These are phyloP conservation scores for Spinus olivaceus DNA, from an alignment of 2,797 vertebrate genomes.

Conservation along the genomic window DNA sequence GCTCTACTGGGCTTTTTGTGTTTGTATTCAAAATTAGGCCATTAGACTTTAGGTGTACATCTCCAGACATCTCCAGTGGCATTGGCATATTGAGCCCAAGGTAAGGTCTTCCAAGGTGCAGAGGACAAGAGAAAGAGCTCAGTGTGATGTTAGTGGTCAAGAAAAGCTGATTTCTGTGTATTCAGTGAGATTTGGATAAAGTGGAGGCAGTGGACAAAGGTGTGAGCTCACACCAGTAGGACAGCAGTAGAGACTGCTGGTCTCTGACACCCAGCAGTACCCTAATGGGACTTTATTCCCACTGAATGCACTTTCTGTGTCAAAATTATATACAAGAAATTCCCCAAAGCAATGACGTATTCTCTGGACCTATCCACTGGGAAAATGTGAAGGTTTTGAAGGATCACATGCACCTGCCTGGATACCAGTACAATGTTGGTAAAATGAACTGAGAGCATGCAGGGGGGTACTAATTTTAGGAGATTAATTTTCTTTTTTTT, in stretches of 20 bases:
- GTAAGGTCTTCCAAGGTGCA: neutral
- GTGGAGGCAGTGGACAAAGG: neutral
- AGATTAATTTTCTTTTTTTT: neutral
- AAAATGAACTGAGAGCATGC: neutral
- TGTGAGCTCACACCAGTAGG: neutral
- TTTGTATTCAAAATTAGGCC: neutral
- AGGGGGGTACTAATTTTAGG: neutral
- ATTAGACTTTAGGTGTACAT: neutral
- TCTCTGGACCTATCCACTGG: neutral
- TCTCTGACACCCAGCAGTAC: neutral
- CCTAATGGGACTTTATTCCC: neutral
- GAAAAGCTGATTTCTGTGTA: neutral
- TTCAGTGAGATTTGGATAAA: neutral
- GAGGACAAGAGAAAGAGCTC: neutral
- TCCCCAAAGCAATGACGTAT: neutral
- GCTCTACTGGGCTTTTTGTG: neutral
- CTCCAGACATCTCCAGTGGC: fast-evolving
- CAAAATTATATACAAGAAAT: neutral
- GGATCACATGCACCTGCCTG: neutral
- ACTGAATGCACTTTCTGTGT: neutral
- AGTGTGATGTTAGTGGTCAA: neutral
- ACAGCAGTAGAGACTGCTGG: neutral
- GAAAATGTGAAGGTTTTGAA: neutral
- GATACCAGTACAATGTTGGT: neutral
- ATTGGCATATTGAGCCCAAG: neutral